These are phyloP conservation scores for Serranus cabrilla DNA, from an alignment of 2,797 vertebrate species.

Conservation along the genomic window DNA sequence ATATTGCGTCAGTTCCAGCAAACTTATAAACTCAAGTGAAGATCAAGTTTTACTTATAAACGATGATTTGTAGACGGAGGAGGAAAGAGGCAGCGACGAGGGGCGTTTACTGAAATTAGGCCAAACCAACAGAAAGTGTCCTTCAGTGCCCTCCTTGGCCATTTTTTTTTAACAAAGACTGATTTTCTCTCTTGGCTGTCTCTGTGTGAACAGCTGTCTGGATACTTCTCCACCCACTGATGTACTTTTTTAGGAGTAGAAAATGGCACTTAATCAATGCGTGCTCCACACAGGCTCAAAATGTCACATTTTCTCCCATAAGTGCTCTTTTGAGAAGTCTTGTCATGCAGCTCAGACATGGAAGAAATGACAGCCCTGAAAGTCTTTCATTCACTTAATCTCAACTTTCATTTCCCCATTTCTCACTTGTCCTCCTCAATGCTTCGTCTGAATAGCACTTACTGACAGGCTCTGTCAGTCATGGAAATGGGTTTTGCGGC, in stretches of 20 bases:
- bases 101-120: constrained; percentile 25
- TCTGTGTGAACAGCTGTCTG: constrained; percentile 37
- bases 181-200: not conserved
- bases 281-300: constrained; percentile 32
- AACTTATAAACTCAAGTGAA: not conserved
- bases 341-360: constrained; percentile 17
- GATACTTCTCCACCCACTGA: constrained; percentile 12
- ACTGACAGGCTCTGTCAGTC: constrained; percentile 5
- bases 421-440: constrained; percentile 22
- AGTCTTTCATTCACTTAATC: constrained; percentile 10
- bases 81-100: not conserved
- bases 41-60: too few species aligned
- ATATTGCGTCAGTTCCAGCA: not conserved
- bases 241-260: constrained; percentile 35
- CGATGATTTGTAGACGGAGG: not conserved
- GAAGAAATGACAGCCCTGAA: constrained; percentile 23
- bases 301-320: constrained; percentile 43
- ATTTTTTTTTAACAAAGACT: constrained; percentile 24
- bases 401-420: not conserved
- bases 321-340: constrained; percentile 41
- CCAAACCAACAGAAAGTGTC: constrained; percentile 10
- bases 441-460: constrained; percentile 15
- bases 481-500: constrained; percentile 18
- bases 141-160: not conserved
- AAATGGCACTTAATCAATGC: constrained; percentile 55